Conservation (phyloP, 2,113 vertebrate species). For the Phalacrocorax brasilianus region DNA sequence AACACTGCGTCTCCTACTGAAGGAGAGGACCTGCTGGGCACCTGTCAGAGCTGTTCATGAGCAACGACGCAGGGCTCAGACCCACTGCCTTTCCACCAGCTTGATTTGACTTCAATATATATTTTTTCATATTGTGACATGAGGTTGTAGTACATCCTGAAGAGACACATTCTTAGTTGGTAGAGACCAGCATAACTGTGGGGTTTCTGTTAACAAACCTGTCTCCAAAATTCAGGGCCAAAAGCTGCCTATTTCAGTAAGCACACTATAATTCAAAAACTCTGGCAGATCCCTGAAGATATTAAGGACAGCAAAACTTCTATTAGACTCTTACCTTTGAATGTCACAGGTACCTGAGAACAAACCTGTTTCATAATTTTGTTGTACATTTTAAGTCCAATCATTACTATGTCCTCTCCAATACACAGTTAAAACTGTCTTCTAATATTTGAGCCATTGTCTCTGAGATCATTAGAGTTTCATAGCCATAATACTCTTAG, state of each 20-base stretch:
- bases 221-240: neutral
- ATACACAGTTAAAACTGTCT: neutral
- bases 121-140: neutral
- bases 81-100: neutral
- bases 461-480: neutral
- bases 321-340: neutral
- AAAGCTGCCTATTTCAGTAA: neutral
- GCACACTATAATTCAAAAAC: neutral
- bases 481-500: neutral
- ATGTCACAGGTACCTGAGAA: neutral
- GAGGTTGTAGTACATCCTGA: neutral
- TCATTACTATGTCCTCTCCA: neutral
- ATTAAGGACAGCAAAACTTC: neutral
- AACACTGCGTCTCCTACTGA: neutral
- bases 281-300: neutral
- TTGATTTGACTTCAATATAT: neutral
- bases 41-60: neutral
- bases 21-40: neutral
- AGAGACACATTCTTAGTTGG: neutral
- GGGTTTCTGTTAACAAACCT: neutral
- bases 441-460: neutral
- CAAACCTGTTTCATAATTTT: neutral
- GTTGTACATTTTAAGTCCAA: neutral
- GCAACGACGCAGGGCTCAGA: rapidly evolving
- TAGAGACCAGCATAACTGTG: neutral